These are phyloP conservation scores for Petrocephalus microphthalmus DNA, from an alignment of 2,113 vertebrate genomes.

Conservation along the genomic window DNA sequence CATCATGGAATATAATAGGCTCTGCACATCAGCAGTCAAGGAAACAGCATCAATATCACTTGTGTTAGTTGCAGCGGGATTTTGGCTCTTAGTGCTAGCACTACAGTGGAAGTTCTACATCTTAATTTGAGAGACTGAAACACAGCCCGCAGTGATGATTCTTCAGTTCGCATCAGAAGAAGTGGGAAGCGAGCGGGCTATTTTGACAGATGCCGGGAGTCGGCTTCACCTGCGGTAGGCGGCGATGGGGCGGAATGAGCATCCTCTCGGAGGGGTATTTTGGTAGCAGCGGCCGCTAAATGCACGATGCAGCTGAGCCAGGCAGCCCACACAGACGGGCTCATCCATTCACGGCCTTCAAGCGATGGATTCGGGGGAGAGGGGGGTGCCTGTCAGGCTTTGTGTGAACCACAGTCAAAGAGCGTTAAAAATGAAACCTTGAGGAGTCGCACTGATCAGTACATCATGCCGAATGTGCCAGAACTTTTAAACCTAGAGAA, in stretches of 20 bases:
- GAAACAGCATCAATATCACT: not conserved
- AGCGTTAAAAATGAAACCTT: not conserved
- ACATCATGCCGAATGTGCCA: not conserved
- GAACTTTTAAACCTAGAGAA: not conserved
- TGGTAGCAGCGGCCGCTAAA: constrained; percentile 2
- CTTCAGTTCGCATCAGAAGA: not conserved
- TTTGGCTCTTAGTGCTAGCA: not conserved
- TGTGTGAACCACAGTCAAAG: not conserved
- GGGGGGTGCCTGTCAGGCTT: not conserved
- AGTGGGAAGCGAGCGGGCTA: not conserved
- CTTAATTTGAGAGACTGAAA: constrained; percentile 5
- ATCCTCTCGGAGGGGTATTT: not conserved
- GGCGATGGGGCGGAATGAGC: not conserved
- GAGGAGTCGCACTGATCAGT: not conserved
- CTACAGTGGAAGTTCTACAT: not conserved
- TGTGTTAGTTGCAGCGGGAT: not conserved
- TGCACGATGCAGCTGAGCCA: not conserved
- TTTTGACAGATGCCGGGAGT: not conserved
- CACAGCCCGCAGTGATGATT: not conserved
- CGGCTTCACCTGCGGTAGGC: not conserved
- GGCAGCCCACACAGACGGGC: not conserved
- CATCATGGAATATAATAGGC: not conserved
- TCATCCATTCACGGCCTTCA: not conserved
- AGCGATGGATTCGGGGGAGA: not conserved
- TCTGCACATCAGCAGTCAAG: not conserved